Conservation (phyloP, 2,797 vertebrate species). For the Sebastes cheni region DNA sequence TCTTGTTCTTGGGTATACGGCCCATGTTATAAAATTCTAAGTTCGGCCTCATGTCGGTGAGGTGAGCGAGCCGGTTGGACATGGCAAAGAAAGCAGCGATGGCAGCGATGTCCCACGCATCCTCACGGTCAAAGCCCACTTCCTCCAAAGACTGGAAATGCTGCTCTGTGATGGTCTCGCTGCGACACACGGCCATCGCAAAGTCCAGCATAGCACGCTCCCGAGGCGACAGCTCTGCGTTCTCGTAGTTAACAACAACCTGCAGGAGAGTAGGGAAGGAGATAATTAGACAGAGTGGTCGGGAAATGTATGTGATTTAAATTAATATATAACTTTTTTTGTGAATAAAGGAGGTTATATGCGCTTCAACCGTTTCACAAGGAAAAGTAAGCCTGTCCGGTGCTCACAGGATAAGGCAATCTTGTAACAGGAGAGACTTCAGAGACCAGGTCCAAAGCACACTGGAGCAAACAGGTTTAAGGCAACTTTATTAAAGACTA, state of each 20-base stretch:
- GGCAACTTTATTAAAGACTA: too few species aligned
- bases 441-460: too few species aligned
- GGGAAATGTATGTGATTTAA: background rate
- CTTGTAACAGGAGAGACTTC: too few species aligned
- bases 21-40: constrained; percentile 87
- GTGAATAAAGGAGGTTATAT: too few species aligned
- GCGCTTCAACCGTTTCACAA: too few species aligned
- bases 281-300: background rate
- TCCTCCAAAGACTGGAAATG: constrained; percentile 84
- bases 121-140: constrained; percentile 87
- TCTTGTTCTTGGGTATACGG: constrained; percentile 75
- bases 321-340: background rate
- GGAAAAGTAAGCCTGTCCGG: too few species aligned
- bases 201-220: constrained; percentile 89
- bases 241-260: constrained; percentile 86
- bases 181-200: constrained; percentile 83
- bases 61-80: constrained; percentile 87
- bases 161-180: constrained; percentile 86
- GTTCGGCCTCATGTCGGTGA: constrained; percentile 86
- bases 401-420: too few species aligned
- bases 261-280: constrained; percentile 42
- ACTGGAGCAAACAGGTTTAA: too few species aligned
- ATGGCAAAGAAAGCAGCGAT: constrained; percentile 89
- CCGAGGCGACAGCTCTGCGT: constrained; percentile 79
- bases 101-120: constrained; percentile 88